phyloP scores from a whole-genome alignment of 2,888 invertebrate species.

The Rhyacophila evoluta region DNA sequence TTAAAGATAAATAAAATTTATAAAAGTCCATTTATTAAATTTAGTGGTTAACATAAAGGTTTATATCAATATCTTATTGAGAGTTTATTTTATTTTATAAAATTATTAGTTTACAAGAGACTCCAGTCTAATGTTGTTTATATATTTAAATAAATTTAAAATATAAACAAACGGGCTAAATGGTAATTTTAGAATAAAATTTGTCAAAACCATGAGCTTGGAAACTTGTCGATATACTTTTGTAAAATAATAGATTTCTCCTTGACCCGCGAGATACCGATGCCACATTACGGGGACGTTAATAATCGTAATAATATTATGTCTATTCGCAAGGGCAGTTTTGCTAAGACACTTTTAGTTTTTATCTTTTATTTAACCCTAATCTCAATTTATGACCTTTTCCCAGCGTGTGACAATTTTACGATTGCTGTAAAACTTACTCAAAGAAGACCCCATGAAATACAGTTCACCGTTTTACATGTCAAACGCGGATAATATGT shows the following conservation, averaged over 20 bases:
- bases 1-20: no score
- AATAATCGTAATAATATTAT: slow-evolving; percentile 22
- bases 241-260: background rate
- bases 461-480: slow-evolving; percentile 14
- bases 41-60: no score
- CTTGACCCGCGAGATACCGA: background rate
- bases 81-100: no score
- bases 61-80: no score
- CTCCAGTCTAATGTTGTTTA: no score
- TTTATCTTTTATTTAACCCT: slow-evolving; percentile 24
- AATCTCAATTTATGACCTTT: slow-evolving; percentile 18
- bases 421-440: slow-evolving; percentile 18
- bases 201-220: no score
- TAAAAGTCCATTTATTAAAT: no score
- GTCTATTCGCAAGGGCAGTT: background rate
- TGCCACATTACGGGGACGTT: background rate
- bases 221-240: no score
- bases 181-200: no score
- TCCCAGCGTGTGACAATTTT: slow-evolving; percentile 12
- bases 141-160: no score
- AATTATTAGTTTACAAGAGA: no score
- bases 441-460: slow-evolving; percentile 1
- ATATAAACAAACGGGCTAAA: no score
- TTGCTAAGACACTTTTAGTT: background rate
- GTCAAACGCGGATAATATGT: slow-evolving; percentile 3